These are phyloP conservation scores for Slavum lentiscoides DNA, from an alignment of 2,888 invertebrate genomes.

Conservation along the genomic window DNA sequence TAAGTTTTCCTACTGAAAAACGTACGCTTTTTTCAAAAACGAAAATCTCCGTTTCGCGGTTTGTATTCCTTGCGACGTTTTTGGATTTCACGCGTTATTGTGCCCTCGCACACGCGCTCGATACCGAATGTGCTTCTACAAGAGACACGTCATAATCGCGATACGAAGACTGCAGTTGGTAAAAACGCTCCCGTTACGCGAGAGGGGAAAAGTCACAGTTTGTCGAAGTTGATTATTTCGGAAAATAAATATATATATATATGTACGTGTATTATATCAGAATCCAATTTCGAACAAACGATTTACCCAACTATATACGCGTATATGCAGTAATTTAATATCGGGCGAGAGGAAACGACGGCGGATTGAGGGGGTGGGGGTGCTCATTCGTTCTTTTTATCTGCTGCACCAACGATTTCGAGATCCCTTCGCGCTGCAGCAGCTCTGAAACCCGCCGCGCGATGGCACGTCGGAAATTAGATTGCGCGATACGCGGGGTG, in stretches of 20 bases:
- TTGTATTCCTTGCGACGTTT: too few relatives aligned
- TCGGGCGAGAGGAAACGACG: neutral
- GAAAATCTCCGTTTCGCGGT: too few relatives aligned
- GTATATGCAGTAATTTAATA: slow-evolving; percentile 25
- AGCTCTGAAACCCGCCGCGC: neutral
- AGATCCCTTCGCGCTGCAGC: neutral
- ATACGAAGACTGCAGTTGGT: slow-evolving; percentile 10
- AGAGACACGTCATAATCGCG: neutral
- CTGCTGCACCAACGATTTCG: slow-evolving; percentile 18
- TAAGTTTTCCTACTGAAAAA: too few relatives aligned
- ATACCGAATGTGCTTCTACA: neutral
- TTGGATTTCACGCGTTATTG: too few relatives aligned
- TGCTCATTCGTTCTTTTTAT: slow-evolving; percentile 29
- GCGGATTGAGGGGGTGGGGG: neutral
- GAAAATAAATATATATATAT: neutral
- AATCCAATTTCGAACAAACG: slow-evolving; percentile 42
- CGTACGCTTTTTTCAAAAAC: too few relatives aligned
- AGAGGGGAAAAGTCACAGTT: neutral
- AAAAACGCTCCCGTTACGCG: neutral
- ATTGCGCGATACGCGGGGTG: slow-evolving; percentile 18
- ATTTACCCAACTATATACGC: slow-evolving; percentile 4
- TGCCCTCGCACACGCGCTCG: too few relatives aligned
- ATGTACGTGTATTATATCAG: neutral
- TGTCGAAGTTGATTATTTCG: slow-evolving; percentile 21
- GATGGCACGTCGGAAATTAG: slow-evolving; percentile 20